Evolutionary conservation across 2,888 invertebrate species (phyloP).

Genomic region (Limnephilus auricula): DNA sequence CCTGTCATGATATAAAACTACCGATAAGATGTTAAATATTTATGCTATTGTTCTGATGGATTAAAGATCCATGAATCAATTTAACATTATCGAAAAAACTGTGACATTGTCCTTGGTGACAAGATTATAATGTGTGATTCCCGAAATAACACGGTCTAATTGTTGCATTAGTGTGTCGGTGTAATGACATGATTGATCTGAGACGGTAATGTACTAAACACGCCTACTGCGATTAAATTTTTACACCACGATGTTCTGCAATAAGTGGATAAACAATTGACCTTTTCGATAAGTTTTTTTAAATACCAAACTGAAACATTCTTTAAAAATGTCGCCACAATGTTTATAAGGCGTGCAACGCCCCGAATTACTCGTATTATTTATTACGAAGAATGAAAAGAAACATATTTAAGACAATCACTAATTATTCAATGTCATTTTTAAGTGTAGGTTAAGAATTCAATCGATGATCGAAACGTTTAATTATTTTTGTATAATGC

Average conservation of each 20-base stretch:
- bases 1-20: neutral
- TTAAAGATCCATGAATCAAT: neutral
- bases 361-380: neutral
- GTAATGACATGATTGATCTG: constrained; percentile 4
- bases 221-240: neutral
- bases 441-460: neutral
- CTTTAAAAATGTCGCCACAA: neutral
- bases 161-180: neutral
- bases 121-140: constrained; percentile 4
- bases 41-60: neutral
- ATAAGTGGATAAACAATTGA: constrained; percentile 25
- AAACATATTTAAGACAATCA: neutral
- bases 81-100: neutral
- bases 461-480: neutral
- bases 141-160: constrained; percentile 3
- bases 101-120: neutral
- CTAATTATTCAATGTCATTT: neutral
- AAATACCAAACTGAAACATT: constrained; percentile 17
- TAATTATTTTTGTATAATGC: neutral
- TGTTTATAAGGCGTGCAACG: neutral
- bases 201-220: constrained; percentile 4
- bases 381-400: neutral
- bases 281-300: constrained; percentile 22
- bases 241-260: neutral
- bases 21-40: neutral